Evolutionary conservation across 2,888 invertebrate species (phyloP), one percentile per base, ranked within the genome.

Genomic region (Phyllotreta cruciferae): DNA sequence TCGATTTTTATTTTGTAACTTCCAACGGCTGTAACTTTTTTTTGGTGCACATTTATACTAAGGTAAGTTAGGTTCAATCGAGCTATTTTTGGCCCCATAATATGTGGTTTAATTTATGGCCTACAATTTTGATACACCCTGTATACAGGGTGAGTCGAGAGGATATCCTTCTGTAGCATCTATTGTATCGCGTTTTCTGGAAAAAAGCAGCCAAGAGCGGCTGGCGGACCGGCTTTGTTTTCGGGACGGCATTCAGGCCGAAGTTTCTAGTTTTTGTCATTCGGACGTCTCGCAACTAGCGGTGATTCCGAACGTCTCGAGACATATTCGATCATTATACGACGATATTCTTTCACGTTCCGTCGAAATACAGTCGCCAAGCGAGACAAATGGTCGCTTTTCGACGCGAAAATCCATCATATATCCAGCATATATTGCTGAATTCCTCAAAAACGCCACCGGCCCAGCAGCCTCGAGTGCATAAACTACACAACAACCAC

Each of bases 201-300:
- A 69, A 78, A 78, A 78, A 78, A 78, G 75, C 70, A 68, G 76
- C 74, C 75, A 75, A 75, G 74, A 70, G 69, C 67, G 34, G 36
- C 49, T 44, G 36, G 24, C 56, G 44, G 56, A 56, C 56, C 70
- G 70, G 70, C 71, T 71, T 74, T 74, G 73, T 73, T 73, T 72
- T 69, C 68, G 62, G 63, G 62, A 57, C 64, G 63, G 64, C 64
- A 66, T 70, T 61, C 69, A 64, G 63, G 61, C 70, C 65, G 72
- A 69, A 66, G 73, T 69, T 72, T 74, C 77, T 74, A 77, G 76
- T 77, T 78, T 78, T 78, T 76, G 73, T 70, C 66, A 60, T 60
- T 58, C 68, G 68, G 72, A 71, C 68, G 24, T 68, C 70, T 69
- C 67, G 72, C 60, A 60, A 61, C 56, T 65, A 67, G 67, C 67